Evolutionary conservation across 1,140 invertebrate species (phyloP).

Genomic region (Chelonus insularis): DNA sequence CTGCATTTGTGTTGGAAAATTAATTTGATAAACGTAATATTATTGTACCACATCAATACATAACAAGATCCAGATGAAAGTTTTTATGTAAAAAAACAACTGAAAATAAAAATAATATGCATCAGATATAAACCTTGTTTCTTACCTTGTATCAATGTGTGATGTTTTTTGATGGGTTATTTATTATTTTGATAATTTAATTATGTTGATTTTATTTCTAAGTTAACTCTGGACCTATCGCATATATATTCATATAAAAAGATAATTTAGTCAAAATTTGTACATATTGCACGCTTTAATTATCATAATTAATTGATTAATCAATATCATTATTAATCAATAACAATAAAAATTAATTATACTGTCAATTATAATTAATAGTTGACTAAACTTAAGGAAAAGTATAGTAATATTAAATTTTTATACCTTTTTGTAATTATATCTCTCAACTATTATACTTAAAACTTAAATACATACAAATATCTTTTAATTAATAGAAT

Average conservation of each 20-base stretch:
- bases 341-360: constrained; percentile 41
- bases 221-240: constrained; percentile 31
- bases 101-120: constrained; percentile 60
- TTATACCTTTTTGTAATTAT: background rate
- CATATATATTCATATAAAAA: constrained; percentile 45
- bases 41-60: too few relatives aligned
- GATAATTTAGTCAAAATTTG: constrained; percentile 50
- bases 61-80: constrained; percentile 55
- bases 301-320: constrained; percentile 51
- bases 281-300: constrained; percentile 55
- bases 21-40: too few relatives aligned
- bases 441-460: constrained; percentile 30
- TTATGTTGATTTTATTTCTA: constrained; percentile 16
- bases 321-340: constrained; percentile 45
- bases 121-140: constrained; percentile 52
- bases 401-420: constrained; percentile 1
- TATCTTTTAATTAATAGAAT: constrained; percentile 17
- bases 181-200: constrained; percentile 20
- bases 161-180: constrained; percentile 21
- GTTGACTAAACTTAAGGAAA: constrained; percentile 6
- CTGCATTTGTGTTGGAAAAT: too few relatives aligned
- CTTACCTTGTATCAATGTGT: constrained; percentile 30
- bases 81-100: constrained; percentile 56
- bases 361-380: constrained; percentile 31
- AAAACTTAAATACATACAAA: constrained; percentile 30